Evolutionary conservation across 2,797 vertebrate genomes (phyloP), one percentile per base, ranked within the genome.

Genomic region (Vespertilio murinus): DNA sequence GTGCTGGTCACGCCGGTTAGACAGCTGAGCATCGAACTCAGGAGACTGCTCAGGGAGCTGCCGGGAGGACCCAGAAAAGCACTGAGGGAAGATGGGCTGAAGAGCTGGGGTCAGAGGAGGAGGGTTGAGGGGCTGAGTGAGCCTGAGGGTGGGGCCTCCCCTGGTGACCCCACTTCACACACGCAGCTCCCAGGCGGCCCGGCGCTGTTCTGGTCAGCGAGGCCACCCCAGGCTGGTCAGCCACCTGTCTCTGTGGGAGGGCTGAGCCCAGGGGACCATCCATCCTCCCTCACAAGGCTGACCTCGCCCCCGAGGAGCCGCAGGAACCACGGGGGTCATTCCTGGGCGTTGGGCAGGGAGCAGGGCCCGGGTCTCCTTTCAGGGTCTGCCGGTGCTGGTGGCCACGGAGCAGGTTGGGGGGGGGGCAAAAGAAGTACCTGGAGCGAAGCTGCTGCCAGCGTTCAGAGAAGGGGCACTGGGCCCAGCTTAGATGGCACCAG

Each of bases 1-100:
- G 6, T 70, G 45, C n/a, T 7, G 8, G n/a, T 28, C 33, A 17
- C 3, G 0, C 7, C 2, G 10, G 17, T 25, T 71, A 35, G 33
- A 49, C 42, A 16, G n/a, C 71, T 22, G 42, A 81, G 14, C 12
- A 9, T 22, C 11, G 18, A 81, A n/a, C 35, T n/a, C 64, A 9
- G 0, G n/a, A 35, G 80, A 35, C 61, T 17, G n/a, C 33, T 18
- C 13, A 64, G 22, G 8, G 80, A 18, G 61, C 47, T 12, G 20
- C 28, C 14, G 2, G 7, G 18, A 14, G 28, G 42, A 25, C 20
- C 56, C 18, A 38, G 73, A 38, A 40, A 9, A 30, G 11, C 33
- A 30, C 0, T 12, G 4, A 78, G 38, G 25, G 11, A 45, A 22
- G 56, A 33, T 33, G 42, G 8, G 9, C 52, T 40, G 8, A 77